Conservation (phyloP, 1,140 invertebrate species). For the Andrena cerasifolii region DNA sequence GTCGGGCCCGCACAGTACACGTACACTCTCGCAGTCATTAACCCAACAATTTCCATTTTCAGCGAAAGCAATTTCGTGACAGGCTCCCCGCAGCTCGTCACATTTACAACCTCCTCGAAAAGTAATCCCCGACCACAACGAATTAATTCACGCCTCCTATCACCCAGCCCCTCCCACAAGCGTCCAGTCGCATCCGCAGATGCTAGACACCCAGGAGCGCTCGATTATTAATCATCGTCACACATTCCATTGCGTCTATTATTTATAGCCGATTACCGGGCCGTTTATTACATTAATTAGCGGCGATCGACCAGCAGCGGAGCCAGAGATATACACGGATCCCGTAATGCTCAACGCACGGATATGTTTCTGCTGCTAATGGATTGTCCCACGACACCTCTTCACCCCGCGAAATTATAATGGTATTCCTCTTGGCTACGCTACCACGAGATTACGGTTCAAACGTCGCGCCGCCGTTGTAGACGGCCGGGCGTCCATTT, state of each 20-base stretch:
- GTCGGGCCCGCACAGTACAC: no score
- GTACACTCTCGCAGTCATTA: no score
- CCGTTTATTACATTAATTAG: slow-evolving; percentile 4
- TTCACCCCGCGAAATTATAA: background rate
- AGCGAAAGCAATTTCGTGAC: no score
- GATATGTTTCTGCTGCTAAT: background rate
- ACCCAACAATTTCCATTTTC: no score
- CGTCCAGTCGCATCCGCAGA: background rate
- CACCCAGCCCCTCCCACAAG: no score
- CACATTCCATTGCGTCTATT: slow-evolving; percentile 4
- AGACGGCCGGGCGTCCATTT: background rate
- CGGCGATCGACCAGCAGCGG: background rate
- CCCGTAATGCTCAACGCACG: background rate
- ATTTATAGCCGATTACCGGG: background rate
- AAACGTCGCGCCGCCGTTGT: background rate
- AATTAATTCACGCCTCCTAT: no score
- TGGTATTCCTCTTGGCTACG: background rate
- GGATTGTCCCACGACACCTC: background rate
- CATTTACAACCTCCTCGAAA: no score
- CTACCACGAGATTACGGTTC: background rate
- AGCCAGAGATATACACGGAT: background rate
- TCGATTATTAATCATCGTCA: background rate
- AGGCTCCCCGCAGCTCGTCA: no score
- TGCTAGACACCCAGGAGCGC: background rate
- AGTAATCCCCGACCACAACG: no score